phyloP scores from a whole-genome alignment of 1,140 invertebrate genomes.

The Caerostris darwini region DNA sequence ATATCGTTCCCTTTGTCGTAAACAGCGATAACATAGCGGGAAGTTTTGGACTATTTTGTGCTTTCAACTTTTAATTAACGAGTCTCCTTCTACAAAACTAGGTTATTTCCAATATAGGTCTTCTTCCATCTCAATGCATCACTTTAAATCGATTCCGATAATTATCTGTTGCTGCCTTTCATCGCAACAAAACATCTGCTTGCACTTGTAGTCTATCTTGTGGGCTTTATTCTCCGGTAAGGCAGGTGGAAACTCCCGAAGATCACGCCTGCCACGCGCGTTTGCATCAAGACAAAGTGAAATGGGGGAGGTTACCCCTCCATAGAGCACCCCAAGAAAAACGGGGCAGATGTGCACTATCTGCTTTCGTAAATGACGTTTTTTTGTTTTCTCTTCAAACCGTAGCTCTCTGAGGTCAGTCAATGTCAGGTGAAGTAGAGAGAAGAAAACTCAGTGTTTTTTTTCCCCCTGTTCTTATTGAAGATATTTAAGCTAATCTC shows the following conservation, averaged over 20 bases:
- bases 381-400: conserved; percentile 40
- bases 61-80: background rate
- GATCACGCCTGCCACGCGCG: conserved; percentile 54
- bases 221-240: conserved; percentile 1
- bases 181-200: conserved; percentile 23
- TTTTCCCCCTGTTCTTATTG: background rate
- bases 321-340: conserved; percentile 53
- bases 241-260: conserved; percentile 40
- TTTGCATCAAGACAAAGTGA: conserved; percentile 12
- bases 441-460: background rate
- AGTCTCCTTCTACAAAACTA: background rate
- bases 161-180: conserved; percentile 47
- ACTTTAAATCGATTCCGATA: conserved; percentile 44
- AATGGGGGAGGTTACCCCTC: background rate
- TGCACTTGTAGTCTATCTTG: conserved; percentile 18
- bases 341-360: conserved; percentile 48
- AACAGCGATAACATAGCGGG: background rate
- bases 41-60: background rate
- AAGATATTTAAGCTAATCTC: conserved; percentile 26
- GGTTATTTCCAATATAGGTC: conserved; percentile 45
- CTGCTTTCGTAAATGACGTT: background rate
- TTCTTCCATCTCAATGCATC: conserved; percentile 16
- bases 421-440: background rate
- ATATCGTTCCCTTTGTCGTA: too few relatives aligned
- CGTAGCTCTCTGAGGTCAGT: background rate